These are phyloP conservation scores for Pandemis cinnamomeana DNA, from an alignment of 2,888 invertebrate genomes.

Conservation along the genomic window DNA sequence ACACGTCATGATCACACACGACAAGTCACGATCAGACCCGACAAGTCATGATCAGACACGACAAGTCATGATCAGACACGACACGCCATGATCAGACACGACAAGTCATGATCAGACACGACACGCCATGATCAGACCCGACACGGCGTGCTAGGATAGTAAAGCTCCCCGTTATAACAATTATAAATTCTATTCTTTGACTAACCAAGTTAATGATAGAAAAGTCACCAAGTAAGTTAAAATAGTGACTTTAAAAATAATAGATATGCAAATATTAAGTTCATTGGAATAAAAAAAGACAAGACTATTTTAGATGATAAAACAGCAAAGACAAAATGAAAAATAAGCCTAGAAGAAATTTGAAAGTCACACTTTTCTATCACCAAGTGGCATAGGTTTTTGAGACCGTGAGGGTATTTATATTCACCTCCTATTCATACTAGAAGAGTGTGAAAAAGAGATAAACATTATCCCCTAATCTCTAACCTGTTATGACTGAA, in stretches of 20 bases:
- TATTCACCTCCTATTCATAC: background rate
- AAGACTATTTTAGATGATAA: too few species aligned
- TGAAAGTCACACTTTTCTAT: slow-evolving; percentile 15
- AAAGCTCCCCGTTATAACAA: slow-evolving; percentile 35
- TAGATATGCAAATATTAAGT: too few species aligned
- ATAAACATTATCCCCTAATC: background rate
- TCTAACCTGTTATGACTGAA: slow-evolving; percentile 1
- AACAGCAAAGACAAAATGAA: background rate
- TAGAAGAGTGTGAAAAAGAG: background rate
- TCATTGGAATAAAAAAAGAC: too few species aligned
- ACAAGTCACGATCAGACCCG: background rate
- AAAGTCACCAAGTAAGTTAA: background rate
- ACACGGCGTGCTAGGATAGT: background rate
- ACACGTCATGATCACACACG: too few species aligned
- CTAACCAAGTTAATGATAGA: slow-evolving; percentile 27
- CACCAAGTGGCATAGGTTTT: slow-evolving; percentile 3
- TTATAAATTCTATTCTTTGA: slow-evolving; percentile 36
- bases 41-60: background rate
- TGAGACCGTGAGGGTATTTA: background rate
- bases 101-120: too few species aligned
- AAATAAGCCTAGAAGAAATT: background rate
- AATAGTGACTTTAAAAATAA: too few species aligned
- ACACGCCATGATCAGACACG: background rate
- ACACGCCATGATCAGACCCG: too few species aligned
- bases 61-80: background rate